Conservation (phyloP, 2,888 invertebrate species). For the Isotomurus palustris region DNA sequence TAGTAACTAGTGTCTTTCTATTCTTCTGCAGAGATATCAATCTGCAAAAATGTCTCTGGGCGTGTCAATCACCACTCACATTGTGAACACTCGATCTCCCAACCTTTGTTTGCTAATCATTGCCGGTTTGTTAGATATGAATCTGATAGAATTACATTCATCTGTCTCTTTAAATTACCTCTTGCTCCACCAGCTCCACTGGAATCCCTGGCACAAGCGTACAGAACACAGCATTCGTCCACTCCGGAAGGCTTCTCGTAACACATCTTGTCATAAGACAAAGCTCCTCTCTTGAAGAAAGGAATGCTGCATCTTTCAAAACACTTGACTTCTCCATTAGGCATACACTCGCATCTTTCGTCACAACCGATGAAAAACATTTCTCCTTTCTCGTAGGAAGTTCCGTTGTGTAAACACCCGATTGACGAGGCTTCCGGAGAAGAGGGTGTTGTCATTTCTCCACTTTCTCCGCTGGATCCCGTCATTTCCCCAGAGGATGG, state of each 20-base stretch:
- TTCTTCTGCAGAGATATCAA: too few species aligned
- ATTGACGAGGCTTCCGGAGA: conserved; percentile 15
- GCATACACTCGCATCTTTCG: conserved; percentile 67
- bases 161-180: too few species aligned
- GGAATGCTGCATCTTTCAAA: conserved; percentile 66
- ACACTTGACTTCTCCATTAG: conserved; percentile 63
- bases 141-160: too few species aligned
- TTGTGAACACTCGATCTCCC: too few species aligned
- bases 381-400: conserved; percentile 56
- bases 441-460: conserved; percentile 10
- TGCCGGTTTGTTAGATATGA: too few species aligned
- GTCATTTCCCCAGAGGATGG: not conserved
- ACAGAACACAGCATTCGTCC: conserved; percentile 53
- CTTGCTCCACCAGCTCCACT: conserved; percentile 30
- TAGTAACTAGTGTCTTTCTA: too few species aligned
- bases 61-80: too few species aligned
- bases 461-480: not conserved
- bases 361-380: conserved; percentile 69
- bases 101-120: too few species aligned
- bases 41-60: too few species aligned
- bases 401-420: conserved; percentile 42
- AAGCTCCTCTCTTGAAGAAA: conserved; percentile 63
- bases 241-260: conserved; percentile 59
- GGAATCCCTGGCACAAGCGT: conserved; percentile 42
- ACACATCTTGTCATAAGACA: conserved; percentile 66